Evolutionary conservation across 2,113 vertebrate genomes (phyloP), one percentile per base, ranked within the genome.

Genomic region (Spea bombifrons): DNA sequence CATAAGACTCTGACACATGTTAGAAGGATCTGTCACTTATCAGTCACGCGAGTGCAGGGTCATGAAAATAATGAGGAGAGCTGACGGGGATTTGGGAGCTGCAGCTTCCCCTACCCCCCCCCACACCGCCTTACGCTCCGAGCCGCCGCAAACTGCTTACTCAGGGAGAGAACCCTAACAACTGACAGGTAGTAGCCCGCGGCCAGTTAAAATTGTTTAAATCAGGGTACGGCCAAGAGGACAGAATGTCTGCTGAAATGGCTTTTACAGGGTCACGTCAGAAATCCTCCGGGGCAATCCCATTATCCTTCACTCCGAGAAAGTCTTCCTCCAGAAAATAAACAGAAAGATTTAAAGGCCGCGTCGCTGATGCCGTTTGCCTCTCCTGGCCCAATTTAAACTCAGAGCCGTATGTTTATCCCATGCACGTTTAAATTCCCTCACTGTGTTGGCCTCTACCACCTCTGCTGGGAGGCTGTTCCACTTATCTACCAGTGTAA

Each of bases 31-130:
- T 48, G 30, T 72, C 48, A 63, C 7, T 46, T 59, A 53, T 78
- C 76, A 72, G 69, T 78, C 69, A 78, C 17, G 69, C 48, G 4
- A 72, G 76, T 48, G 30, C 47, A 72, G 61, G 76, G 12, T 71
- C 66, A 72, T 79, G 70, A 71, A 79, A 79, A 79, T 79, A 79
- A 79, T 79, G 76, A 79, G 76, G 69, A 16, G 30, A 52, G 69
- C 76, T 73, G 61, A 48, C 5, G 68, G 59, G 71, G 76, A 63
- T 49, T 7, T 12, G 68, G 59, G n/a, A 53, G 69, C 47, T 4
- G 57, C 12, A 69, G 50, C 4, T 3, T 1, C 66, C 43, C 53
- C 4, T 3, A 2, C 66, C 43, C 53, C 4, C 50, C 57, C 30
- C 9, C 30, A 0, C n/a, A n/a, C n/a, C 7, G 13, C n/a, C 10